Base-by-base conservation (phyloP, 2,888 invertebrate species). In the Ennomos erosarius region DNA sequence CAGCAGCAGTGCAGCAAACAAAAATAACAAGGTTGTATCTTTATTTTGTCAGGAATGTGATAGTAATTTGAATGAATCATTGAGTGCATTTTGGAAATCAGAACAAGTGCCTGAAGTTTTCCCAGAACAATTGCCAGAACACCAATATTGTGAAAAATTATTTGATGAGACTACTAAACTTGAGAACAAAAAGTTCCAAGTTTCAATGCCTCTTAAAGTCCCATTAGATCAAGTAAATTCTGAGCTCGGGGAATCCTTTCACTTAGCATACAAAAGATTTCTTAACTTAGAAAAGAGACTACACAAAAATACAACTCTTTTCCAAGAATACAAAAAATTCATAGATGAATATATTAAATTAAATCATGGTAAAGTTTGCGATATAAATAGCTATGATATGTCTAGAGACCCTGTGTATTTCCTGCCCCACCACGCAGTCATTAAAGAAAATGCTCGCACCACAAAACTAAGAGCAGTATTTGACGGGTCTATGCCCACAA, bases 341-440 rank as follows among this genome's bases (percentile, higher is more conserved):
- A 59, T 59, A 34, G 42, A 53, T 39, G 54, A 64, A 11, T 61
- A 59, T 37, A 33, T 61, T 9, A 10, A 39, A 10, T 16, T 54
- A 13, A 59, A 54, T 42, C 64, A 64, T 54, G 61, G 43, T 10
- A 52, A 13, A 8, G 16, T 26, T 5, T 45, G 59, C 37, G 58
- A 65, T 37, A 49, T 65, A 11, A 55, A 43, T 36, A 37, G 49
- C 11, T 63, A 59, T 49, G 49, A 63, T 45, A n/a, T 54, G 8
- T 10, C 35, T 5, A 55, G 9, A 12, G 53, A 62, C 34, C 64
- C 67, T 39, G 59, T 59, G 9, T 67, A 64, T 43, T 67, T 67
- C 46, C 43, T 67, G 9, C 60, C 67, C 3, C 67, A 67, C 36
- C 64, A 64, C 40, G 44, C 64, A 35, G 59, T 67, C 10, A 11